phyloP scores from a whole-genome alignment of 2,113 vertebrate species.

The Tetraodon nigroviridis region DNA sequence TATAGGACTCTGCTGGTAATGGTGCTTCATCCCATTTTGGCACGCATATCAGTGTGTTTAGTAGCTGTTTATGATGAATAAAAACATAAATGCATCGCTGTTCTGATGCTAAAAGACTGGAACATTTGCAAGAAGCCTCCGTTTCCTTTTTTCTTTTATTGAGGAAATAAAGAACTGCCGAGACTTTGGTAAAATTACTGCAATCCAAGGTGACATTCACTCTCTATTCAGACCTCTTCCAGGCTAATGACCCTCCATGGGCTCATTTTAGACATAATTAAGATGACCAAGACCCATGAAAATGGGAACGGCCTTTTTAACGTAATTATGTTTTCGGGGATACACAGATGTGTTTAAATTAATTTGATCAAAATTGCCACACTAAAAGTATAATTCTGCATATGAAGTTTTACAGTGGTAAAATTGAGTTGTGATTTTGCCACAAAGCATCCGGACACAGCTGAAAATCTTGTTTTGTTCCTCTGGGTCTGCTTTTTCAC shows the following conservation, averaged over 20 bases:
- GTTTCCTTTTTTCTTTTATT: not conserved
- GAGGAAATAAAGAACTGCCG: constrained; percentile 12
- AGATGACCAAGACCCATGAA: constrained; percentile 26
- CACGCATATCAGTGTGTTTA: not conserved
- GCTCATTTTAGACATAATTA: constrained; percentile 49
- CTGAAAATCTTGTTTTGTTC: too few species aligned
- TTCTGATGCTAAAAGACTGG: not conserved
- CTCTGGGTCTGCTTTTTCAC: too few species aligned
- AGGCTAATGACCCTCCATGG: constrained; percentile 48
- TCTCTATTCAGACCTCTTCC: constrained; percentile 34
- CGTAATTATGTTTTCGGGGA: constrained; percentile 31
- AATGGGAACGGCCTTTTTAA: constrained; percentile 35
- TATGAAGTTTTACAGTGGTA: too few species aligned
- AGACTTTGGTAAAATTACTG: constrained; percentile 10
- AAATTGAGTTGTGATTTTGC: too few species aligned
- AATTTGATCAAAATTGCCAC: too few species aligned
- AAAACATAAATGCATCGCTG: too few species aligned
- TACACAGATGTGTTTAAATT: not conserved
- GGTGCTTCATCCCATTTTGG: not conserved
- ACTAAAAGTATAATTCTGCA: too few species aligned
- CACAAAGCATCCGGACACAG: too few species aligned
- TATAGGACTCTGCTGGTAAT: constrained; percentile 16
- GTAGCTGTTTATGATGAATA: too few species aligned
- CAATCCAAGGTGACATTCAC: constrained; percentile 62
- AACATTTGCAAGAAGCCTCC: not conserved